Conservation (phyloP, 1,140 invertebrate genomes). For the Lethrus apterus region DNA sequence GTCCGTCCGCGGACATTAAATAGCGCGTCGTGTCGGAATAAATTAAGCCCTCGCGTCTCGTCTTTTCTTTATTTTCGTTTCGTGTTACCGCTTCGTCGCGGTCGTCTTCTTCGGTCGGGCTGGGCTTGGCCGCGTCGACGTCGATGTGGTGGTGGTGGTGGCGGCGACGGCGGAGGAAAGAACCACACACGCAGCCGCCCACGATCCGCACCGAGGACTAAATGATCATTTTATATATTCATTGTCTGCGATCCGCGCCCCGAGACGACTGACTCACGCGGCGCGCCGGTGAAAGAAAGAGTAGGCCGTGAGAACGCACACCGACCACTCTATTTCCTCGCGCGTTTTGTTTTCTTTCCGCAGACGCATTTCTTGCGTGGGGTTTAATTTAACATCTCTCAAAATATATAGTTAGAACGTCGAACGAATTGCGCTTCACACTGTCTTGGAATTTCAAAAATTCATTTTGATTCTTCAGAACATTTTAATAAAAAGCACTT, state of each 20-base stretch:
- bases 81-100: conserved; percentile 24
- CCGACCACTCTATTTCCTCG: background rate
- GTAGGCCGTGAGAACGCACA: conserved; percentile 27
- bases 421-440: too few species aligned
- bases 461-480: too few species aligned
- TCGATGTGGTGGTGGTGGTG: too few species aligned
- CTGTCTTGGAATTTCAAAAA: too few species aligned
- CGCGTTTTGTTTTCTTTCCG: background rate
- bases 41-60: conserved; percentile 11
- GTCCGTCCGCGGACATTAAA: too few species aligned
- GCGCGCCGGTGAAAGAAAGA: conserved; percentile 18
- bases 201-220: conserved; percentile 26
- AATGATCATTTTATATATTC: conserved; percentile 35
- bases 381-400: too few species aligned
- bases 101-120: too few species aligned
- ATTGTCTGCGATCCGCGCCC: conserved; percentile 28
- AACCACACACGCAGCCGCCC: conserved; percentile 28
- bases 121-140: too few species aligned
- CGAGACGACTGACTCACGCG: conserved; percentile 25
- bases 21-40: conserved; percentile 9
- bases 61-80: conserved; percentile 17
- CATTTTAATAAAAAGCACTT: too few species aligned
- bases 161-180: too few species aligned
- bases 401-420: too few species aligned
- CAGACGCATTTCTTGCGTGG: too few species aligned